Conservation (phyloP, 2,888 invertebrate genomes). For the Amaurobius ferox region DNA sequence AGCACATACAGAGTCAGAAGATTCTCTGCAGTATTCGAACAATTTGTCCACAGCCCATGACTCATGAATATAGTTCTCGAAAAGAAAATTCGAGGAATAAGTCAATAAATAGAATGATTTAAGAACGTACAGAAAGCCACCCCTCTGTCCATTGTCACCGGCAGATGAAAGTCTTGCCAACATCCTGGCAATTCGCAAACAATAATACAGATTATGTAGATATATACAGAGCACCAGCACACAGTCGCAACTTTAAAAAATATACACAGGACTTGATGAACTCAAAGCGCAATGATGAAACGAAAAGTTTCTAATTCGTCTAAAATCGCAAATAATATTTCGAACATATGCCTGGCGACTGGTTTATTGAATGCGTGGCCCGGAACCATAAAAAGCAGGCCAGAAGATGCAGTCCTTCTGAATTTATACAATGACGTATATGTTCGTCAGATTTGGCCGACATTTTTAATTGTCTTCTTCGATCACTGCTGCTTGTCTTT, state of each 20-base stretch:
- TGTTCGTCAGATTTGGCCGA: not conserved
- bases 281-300: constrained; percentile 4
- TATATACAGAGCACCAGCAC: constrained; percentile 2
- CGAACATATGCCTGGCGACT: not conserved
- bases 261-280: not conserved
- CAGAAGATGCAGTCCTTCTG: not conserved
- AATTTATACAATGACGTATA: not conserved
- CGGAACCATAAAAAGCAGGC: constrained; percentile 4
- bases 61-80: no score
- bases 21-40: no score
- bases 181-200: not conserved
- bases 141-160: not conserved
- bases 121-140: not conserved
- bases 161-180: not conserved
- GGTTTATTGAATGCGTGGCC: not conserved
- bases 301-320: constrained; percentile 31
- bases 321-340: constrained; percentile 13
- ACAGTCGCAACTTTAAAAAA: constrained; percentile 1
- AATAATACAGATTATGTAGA: not conserved
- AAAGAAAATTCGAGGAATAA: no score
- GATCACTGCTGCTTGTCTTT: constrained; percentile 47
- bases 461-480: not conserved
- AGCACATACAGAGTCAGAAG: no score
- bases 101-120: constrained; percentile 5
- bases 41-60: no score